These are phyloP conservation scores for Antitype chi DNA, from an alignment of 2,888 invertebrate species.

Conservation along the genomic window DNA sequence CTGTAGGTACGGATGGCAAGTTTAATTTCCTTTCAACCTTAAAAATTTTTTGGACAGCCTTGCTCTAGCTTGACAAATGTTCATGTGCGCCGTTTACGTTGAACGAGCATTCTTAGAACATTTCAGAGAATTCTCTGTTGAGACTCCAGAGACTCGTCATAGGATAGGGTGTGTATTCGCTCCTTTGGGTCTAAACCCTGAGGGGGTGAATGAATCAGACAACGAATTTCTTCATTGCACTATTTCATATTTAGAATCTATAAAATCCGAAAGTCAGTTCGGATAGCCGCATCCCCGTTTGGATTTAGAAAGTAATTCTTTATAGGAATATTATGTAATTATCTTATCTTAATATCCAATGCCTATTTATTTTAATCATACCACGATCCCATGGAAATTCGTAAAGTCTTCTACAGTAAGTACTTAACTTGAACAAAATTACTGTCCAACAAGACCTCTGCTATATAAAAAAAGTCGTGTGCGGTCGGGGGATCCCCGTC, in stretches of 20 bases:
- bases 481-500: no score
- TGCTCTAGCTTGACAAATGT: not conserved
- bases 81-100: not conserved
- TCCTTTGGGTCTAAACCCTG: not conserved
- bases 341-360: not conserved
- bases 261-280: not conserved
- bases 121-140: not conserved
- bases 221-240: not conserved
- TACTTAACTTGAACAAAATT: not conserved
- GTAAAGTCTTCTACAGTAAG: not conserved
- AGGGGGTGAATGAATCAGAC: not conserved
- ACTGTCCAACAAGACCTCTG: not conserved
- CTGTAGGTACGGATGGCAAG: no score
- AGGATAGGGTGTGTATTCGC: not conserved
- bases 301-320: not conserved
- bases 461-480: not conserved
- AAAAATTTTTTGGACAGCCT: not conserved
- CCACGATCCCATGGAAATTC: not conserved
- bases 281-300: not conserved
- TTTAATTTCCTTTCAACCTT: not conserved
- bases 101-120: not conserved
- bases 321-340: not conserved
- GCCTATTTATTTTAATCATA: not conserved
- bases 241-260: not conserved
- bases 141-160: not conserved